phyloP scores from a whole-genome alignment of 2,797 vertebrate genomes.

The Chiloscyllium punctatum region DNA sequence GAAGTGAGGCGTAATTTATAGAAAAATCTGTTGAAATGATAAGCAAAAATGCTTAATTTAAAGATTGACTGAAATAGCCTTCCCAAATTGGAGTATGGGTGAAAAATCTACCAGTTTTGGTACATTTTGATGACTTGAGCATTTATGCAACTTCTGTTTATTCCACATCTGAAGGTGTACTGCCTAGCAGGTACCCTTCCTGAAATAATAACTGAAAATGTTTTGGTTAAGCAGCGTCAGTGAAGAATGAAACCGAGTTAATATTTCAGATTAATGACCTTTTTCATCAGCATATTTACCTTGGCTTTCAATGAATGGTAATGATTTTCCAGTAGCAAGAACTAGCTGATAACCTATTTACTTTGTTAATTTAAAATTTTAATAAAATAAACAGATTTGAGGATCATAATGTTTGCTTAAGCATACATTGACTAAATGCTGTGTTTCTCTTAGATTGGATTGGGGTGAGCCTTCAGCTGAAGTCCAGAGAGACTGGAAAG shows the following conservation, averaged over 20 bases:
- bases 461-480: constrained; percentile 82
- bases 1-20: neutral
- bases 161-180: neutral
- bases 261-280: neutral
- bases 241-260: neutral
- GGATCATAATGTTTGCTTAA: neutral
- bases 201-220: too few relatives aligned
- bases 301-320: neutral
- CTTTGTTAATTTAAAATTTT: neutral
- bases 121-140: neutral
- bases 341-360: neutral
- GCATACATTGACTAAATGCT: neutral
- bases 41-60: neutral
- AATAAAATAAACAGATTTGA: neutral
- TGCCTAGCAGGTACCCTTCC: neutral
- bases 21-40: neutral
- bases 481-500: constrained; percentile 86
- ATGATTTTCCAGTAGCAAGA: neutral
- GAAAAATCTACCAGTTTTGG: neutral
- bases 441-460: constrained; percentile 76
- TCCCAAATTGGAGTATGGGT: neutral
- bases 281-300: neutral
- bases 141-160: neutral
- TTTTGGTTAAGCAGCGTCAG: too few relatives aligned
- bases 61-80: neutral